Conservation (phyloP, 2,888 invertebrate species). For the Entomobrya proxima region DNA sequence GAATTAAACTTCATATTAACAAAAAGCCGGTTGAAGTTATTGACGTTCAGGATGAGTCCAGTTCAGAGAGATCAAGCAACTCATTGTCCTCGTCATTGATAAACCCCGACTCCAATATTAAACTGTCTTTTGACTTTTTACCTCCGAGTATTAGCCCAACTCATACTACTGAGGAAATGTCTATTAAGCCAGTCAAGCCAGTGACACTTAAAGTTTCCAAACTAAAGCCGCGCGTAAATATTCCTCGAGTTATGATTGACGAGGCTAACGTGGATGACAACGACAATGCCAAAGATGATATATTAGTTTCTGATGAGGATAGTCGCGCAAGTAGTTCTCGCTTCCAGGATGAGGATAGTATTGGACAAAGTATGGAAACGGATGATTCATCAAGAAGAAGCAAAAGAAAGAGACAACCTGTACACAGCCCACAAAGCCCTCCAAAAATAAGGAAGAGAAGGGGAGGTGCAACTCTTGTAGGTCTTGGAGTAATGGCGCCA, state of each 20-base stretch:
- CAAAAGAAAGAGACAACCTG: slow-evolving; percentile 47
- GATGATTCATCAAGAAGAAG: slow-evolving; percentile 39
- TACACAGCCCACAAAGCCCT: slow-evolving; percentile 4
- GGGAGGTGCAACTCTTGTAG: background rate
- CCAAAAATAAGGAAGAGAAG: slow-evolving; percentile 37
- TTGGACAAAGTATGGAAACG: background rate
- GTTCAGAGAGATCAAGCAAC: background rate
- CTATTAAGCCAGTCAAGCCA: slow-evolving; percentile 32
- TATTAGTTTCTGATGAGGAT: slow-evolving; percentile 80
- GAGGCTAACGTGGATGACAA: slow-evolving; percentile 76
- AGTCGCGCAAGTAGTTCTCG: slow-evolving; percentile 79
- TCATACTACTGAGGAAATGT: slow-evolving; percentile 51
- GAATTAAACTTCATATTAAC: slow-evolving; percentile 65
- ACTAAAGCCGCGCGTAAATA: background rate
- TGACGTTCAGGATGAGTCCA: slow-evolving; percentile 36
- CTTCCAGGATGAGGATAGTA: background rate
- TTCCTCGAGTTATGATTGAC: slow-evolving; percentile 42
- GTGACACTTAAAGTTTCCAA: background rate
- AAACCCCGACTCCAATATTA: slow-evolving; percentile 36
- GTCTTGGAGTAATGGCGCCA: background rate
- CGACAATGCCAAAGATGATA: slow-evolving; percentile 74
- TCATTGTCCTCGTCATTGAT: slow-evolving; percentile 8
- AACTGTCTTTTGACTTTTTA: slow-evolving; percentile 25
- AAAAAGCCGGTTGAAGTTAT: slow-evolving; percentile 50
- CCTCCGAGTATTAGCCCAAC: slow-evolving; percentile 36